These are phyloP conservation scores for Auanema sp. DNA, from an alignment of 2,888 invertebrate species.

Conservation along the genomic window DNA sequence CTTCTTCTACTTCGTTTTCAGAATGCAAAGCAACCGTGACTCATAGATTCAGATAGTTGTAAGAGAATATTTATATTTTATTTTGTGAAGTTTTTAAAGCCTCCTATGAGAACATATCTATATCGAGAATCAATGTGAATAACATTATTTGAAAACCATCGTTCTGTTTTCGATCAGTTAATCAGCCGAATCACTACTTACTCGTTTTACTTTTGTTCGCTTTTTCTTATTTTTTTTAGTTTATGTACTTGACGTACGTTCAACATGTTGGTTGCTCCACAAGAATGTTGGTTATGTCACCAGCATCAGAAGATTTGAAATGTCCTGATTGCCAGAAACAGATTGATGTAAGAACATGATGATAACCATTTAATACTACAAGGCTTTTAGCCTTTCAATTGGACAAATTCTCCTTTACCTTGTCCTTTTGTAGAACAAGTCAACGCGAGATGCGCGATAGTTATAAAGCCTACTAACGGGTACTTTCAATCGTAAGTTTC, in stretches of 20 bases:
- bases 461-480: constrained; percentile 31
- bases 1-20: constrained; percentile 4
- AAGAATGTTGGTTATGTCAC: constrained; percentile 15
- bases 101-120: no score
- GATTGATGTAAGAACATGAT: neutral
- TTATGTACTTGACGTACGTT: constrained; percentile 21
- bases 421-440: constrained; percentile 28
- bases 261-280: constrained; percentile 20
- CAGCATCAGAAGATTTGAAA: neutral
- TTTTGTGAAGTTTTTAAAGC: no score
- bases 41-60: no score
- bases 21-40: no score
- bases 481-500: constrained; percentile 21
- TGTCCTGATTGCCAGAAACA: constrained; percentile 18
- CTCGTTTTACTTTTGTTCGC: no score
- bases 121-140: no score
- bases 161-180: no score
- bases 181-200: no score
- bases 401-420: constrained; percentile 23
- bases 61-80: no score
- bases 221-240: neutral
- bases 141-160: no score
- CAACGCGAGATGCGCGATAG: constrained; percentile 22
- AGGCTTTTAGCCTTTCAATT: constrained; percentile 10
- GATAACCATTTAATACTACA: neutral